A percentile compares a stretch with the other conserved stretches of the same genome.
Evolutionary conservation across 2,113 vertebrate species (phyloP).

Genomic region (Halcyon malimbica): DNA sequence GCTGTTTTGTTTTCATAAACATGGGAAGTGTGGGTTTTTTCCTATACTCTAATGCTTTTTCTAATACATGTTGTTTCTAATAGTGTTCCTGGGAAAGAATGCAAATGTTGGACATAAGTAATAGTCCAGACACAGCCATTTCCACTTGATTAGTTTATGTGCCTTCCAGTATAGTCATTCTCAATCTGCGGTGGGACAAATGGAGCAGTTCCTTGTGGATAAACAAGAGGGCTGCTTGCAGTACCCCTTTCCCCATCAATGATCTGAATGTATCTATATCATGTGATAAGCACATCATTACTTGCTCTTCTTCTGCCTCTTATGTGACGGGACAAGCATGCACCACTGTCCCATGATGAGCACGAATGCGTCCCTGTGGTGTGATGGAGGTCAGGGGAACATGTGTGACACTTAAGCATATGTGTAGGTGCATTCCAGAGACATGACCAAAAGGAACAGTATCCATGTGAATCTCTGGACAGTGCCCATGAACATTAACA

Average conservation of each 20-base stretch:
- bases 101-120: not conserved
- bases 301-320: not conserved
- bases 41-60: not conserved
- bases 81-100: not conserved
- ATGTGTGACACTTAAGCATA: fast-evolving
- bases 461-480: not conserved
- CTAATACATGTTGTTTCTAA: not conserved
- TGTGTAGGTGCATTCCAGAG: not conserved
- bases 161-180: not conserved
- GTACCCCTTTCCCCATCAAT: not conserved
- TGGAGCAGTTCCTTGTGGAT: not conserved
- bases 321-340: not conserved
- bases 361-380: not conserved
- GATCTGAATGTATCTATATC: not conserved
- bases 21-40: fast-evolving
- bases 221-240: not conserved
- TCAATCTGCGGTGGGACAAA: not conserved
- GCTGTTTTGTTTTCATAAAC: not conserved
- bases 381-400: not conserved
- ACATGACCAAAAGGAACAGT: not conserved
- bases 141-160: fast-evolving
- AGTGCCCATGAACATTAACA: not conserved
- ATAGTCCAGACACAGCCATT: not conserved
- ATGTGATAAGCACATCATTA: not conserved
- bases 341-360: not conserved